Conservation (phyloP, 2,797 vertebrate species). For the Pangasius larnaudii region DNA sequence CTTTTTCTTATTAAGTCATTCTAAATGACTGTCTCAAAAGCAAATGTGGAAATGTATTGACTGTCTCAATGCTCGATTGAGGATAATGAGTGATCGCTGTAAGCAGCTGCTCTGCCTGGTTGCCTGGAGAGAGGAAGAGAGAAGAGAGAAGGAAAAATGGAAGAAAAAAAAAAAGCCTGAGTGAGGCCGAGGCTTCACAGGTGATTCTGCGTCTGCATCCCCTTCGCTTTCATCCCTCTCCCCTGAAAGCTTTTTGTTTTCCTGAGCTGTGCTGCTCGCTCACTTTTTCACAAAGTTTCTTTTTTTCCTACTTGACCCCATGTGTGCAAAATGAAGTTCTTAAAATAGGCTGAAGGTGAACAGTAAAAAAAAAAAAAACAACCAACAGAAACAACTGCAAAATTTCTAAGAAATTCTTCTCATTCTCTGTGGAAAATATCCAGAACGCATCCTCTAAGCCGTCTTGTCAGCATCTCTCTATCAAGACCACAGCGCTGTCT, state of each 20-base stretch:
- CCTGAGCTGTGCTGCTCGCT: conserved; percentile 64
- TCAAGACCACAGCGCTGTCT: conserved; percentile 26
- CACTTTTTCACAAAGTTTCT: conserved; percentile 40
- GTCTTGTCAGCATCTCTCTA: conserved; percentile 14
- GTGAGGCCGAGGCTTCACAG: conserved; percentile 74
- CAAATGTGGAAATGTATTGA: conserved; percentile 29
- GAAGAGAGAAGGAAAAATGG: conserved; percentile 46
- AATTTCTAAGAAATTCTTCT: conserved; percentile 20
- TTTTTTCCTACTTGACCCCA: conserved; percentile 63
- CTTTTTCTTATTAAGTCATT: not conserved
- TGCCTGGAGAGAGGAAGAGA: conserved; percentile 22
- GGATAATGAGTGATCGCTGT: conserved; percentile 20
- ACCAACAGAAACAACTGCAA: conserved; percentile 10
- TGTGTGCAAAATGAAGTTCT: conserved; percentile 69
- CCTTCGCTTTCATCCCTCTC: conserved; percentile 79
- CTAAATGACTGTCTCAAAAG: conserved; percentile 4
- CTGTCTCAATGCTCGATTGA: conserved; percentile 12
- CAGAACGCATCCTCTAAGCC: conserved; percentile 17
- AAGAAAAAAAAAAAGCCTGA: conserved; percentile 32
- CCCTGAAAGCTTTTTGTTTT: conserved; percentile 77
- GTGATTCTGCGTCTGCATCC: conserved; percentile 75
- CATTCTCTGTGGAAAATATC: conserved; percentile 13
- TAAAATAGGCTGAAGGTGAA: conserved; percentile 60
- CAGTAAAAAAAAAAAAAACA: conserved; percentile 59
- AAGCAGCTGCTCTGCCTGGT: conserved; percentile 30